Evolutionary conservation across 2,113 vertebrate genomes (phyloP).

Genomic region (Romanogobio albipinnatus): DNA sequence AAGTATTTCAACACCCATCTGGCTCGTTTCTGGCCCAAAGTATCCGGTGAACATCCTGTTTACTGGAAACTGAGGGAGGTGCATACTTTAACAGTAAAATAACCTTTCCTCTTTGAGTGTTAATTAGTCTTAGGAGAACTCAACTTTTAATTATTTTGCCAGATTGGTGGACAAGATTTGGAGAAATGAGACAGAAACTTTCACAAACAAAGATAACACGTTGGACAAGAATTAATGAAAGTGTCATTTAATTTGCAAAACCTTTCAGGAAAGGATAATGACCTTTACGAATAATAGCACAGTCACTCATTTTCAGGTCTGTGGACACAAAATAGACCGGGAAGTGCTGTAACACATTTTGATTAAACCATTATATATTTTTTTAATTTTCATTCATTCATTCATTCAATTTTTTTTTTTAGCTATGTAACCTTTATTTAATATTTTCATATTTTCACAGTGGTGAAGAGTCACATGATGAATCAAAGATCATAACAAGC

Average conservation of each 20-base stretch:
- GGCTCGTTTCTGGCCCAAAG: background rate
- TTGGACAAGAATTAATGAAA: conserved; percentile 10
- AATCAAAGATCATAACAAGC: no score
- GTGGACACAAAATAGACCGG: background rate
- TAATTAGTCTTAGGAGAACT: conserved; percentile 7
- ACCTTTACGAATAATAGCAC: conserved; percentile 21
- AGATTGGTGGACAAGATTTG: background rate
- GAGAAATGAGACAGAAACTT: background rate
- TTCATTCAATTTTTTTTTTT: background rate
- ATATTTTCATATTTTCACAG: background rate
- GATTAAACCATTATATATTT: background rate
- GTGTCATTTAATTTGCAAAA: conserved; percentile 7
- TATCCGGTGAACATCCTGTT: background rate
- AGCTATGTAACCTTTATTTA: background rate
- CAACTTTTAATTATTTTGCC: background rate
- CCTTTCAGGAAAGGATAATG: background rate
- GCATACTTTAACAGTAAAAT: background rate
- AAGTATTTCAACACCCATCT: background rate
- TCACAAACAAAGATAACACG: background rate
- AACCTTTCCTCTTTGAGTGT: conserved; percentile 6
- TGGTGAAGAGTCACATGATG: no score
- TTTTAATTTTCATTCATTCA: background rate
- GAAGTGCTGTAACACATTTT: background rate
- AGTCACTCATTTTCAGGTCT: background rate
- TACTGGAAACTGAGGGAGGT: background rate